phyloP scores from a whole-genome alignment of 2,113 vertebrate genomes.

The Odocoileus hemionus region DNA sequence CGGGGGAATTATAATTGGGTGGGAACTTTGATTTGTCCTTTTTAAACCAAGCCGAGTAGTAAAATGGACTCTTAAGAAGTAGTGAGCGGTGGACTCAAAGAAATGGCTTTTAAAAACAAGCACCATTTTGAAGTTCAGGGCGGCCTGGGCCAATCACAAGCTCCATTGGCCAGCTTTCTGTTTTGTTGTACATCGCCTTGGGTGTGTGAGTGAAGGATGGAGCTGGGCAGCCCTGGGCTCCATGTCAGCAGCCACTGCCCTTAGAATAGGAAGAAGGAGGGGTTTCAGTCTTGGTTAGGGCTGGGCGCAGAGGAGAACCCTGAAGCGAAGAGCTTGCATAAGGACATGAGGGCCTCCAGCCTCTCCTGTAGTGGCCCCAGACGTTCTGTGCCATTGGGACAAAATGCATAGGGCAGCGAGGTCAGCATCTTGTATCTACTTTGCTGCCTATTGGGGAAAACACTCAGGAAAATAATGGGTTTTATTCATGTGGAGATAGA shows the following conservation, averaged over 20 bases:
- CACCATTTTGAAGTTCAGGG: background rate
- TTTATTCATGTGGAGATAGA: background rate
- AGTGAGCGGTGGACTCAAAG: background rate
- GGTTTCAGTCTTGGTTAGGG: background rate
- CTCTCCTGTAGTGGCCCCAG: background rate
- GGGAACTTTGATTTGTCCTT: slow-evolving; percentile 49
- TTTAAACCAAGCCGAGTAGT: background rate
- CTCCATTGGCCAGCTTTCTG: background rate
- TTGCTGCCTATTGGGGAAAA: background rate
- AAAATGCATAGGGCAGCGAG: background rate
- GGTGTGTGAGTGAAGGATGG: background rate
- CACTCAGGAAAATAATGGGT: background rate
- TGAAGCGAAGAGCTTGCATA: background rate
- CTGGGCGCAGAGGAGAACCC: background rate
- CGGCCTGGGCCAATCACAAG: background rate
- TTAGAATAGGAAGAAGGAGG: background rate
- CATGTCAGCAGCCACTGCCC: background rate
- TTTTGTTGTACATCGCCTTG: background rate
- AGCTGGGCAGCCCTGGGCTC: background rate
- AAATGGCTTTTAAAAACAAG: background rate
- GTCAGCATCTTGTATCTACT: background rate
- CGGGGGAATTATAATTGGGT: slow-evolving; percentile 21
- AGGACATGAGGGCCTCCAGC: background rate
- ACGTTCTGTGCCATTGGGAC: no score
- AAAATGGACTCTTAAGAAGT: slow-evolving; percentile 21